Conservation (phyloP, 2,113 vertebrate species). For the Notarius quadriscutis region DNA sequence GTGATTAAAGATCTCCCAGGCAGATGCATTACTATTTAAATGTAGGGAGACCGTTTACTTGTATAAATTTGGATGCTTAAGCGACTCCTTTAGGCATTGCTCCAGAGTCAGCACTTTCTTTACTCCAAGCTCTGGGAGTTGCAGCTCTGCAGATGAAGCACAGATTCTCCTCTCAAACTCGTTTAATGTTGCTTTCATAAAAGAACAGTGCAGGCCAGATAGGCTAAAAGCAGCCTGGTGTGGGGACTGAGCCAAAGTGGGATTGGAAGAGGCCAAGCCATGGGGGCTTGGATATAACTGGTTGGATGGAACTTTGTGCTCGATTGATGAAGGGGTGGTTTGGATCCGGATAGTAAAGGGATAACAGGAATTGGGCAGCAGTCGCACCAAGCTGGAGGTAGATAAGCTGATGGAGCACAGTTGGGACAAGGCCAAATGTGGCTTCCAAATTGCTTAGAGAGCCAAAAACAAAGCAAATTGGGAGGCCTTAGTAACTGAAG, state of each 20-base stretch:
- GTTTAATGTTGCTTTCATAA: slow-evolving; percentile 49
- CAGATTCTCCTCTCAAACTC: slow-evolving; percentile 66
- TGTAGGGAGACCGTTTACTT: slow-evolving; percentile 66
- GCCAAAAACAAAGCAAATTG: slow-evolving; percentile 13
- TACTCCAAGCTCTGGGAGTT: slow-evolving; percentile 65
- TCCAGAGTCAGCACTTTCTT: slow-evolving; percentile 68
- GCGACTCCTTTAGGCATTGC: slow-evolving; percentile 71
- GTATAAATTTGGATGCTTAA: slow-evolving; percentile 77
- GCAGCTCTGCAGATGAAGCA: slow-evolving; percentile 66
- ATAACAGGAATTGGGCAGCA: slow-evolving; percentile 29
- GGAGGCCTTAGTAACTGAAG: not conserved
- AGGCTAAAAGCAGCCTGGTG: slow-evolving; percentile 39
- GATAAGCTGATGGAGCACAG: slow-evolving; percentile 46
- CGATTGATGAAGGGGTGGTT: slow-evolving; percentile 17
- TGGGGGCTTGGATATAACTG: slow-evolving; percentile 1
- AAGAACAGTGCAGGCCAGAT: slow-evolving; percentile 16
- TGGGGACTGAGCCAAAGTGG: slow-evolving; percentile 7
- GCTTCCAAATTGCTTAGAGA: slow-evolving; percentile 27
- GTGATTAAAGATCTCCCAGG: slow-evolving; percentile 52
- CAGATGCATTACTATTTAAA: slow-evolving; percentile 56
- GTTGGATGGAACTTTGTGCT: not conserved
- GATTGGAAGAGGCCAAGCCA: not conserved
- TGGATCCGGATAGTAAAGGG: not conserved
- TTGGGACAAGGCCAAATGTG: slow-evolving; percentile 8
- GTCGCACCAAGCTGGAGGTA: slow-evolving; percentile 22